These are phyloP conservation scores for Antennarius maculatus DNA, from an alignment of 2,797 vertebrate genomes.

Conservation along the genomic window DNA sequence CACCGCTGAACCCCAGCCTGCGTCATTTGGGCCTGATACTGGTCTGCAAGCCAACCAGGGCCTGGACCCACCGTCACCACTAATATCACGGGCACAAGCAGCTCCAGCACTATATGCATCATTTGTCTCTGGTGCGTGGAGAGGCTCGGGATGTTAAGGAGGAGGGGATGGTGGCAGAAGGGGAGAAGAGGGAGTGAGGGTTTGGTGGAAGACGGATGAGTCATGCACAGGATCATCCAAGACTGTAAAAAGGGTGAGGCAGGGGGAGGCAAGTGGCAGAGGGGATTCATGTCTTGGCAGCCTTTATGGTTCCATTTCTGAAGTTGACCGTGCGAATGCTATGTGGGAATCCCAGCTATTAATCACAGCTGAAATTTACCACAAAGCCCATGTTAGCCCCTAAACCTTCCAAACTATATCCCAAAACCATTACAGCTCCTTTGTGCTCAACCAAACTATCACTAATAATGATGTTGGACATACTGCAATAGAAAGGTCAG, in stretches of 20 bases:
- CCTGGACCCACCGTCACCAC: conserved; percentile 61
- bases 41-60: conserved; percentile 58
- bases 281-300: conserved; percentile 66
- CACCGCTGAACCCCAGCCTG: conserved; percentile 75
- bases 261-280: conserved; percentile 55
- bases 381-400: conserved; percentile 49
- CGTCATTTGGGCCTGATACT: conserved; percentile 70
- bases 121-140: conserved; percentile 31
- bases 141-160: conserved; percentile 22
- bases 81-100: conserved; percentile 60
- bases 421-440: conserved; percentile 38
- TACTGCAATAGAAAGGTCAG: conserved; percentile 20
- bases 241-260: conserved; percentile 31
- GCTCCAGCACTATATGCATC: conserved; percentile 33
- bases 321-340: conserved; percentile 72
- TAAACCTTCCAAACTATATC: conserved; percentile 51
- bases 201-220: conserved; percentile 42
- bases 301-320: conserved; percentile 61
- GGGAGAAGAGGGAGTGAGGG: conserved; percentile 23
- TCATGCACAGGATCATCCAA: conserved; percentile 21
- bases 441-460: conserved; percentile 27
- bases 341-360: conserved; percentile 70
- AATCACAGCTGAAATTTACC: conserved; percentile 68
- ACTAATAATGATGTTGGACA: conserved; percentile 29
- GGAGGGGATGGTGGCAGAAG: conserved; percentile 10